A percentile compares a stretch with the other conserved stretches of the same genome.
phyloP scores from a whole-genome alignment of 2,797 vertebrate species.

The Enteromius unitaeniatus region DNA sequence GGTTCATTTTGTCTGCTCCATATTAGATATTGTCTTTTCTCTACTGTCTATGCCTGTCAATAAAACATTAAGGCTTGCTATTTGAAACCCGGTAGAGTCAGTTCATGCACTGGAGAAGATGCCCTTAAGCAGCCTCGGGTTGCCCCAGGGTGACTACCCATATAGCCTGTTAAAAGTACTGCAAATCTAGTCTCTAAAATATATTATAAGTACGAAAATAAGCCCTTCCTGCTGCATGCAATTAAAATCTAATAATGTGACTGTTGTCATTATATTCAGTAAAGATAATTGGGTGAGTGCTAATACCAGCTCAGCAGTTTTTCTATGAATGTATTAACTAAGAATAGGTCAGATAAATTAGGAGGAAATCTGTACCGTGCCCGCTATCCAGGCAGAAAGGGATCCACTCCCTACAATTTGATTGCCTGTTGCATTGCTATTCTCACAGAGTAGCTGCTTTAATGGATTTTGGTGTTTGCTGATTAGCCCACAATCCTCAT shows the following conservation, averaged over 20 bases:
- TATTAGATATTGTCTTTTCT: not conserved
- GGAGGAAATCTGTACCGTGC: constrained; percentile 42
- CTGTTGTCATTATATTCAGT: constrained; percentile 36
- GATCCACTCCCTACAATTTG: constrained; percentile 36
- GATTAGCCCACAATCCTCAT: constrained; percentile 24
- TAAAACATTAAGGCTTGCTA: constrained; percentile 12
- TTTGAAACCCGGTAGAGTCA: not conserved
- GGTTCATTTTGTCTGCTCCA: not conserved
- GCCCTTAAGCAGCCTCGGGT: not conserved
- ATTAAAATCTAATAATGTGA: constrained; percentile 42
- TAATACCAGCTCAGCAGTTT: constrained; percentile 39
- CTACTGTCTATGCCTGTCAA: not conserved
- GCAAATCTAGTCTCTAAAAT: constrained; percentile 5
- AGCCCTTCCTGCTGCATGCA: constrained; percentile 15
- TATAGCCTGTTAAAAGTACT: constrained; percentile 1
- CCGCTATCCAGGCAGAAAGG: constrained; percentile 20
- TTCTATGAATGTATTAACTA: constrained; percentile 39
- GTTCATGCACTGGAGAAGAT: not conserved
- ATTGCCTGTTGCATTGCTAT: constrained; percentile 43
- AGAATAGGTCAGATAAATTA: constrained; percentile 49
- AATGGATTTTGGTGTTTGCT: constrained; percentile 45
- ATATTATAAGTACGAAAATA: not conserved
- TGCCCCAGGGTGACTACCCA: not conserved
- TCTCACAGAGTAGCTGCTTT: constrained; percentile 33
- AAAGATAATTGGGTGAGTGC: constrained; percentile 34